Base-by-base conservation (phyloP, 2,113 vertebrate genomes). In the Reinhardtius hippoglossoides region DNA sequence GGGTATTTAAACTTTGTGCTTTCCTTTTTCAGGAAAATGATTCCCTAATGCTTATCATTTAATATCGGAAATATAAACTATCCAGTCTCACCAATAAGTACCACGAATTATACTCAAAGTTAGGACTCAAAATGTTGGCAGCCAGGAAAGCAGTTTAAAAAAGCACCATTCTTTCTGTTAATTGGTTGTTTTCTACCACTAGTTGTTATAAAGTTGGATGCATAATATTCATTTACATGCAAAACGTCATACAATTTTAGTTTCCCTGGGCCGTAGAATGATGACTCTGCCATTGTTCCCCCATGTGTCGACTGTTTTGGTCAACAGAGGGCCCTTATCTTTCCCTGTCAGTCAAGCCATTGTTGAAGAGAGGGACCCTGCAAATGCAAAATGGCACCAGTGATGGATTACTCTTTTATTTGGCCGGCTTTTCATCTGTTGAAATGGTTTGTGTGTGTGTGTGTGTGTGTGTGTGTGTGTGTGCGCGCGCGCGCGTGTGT, bases 381-480 rank as follows among this genome's bases (percentile, higher is more conserved):
- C 79, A 86, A 92, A 94, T 88, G 84, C 83, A 82, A 85, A 92
- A 88, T 90, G 91, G 87, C 92, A 90, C 64, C 26, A 85, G 88
- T 95, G 93, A 94, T 95, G 90, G 93, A 95, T 95, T 92, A 92
- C 88, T 92, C 89, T 87, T 92, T 94, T 84, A 94, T 92, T 94
- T 92, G 88, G 84, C 83, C 80, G 84, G 83, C 72, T 89, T 91
- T 90, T 91, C 86, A 90, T 94, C 81, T 83, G 44, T 82, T 83
- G 37, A 75, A 84, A 84, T 60, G 23, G 67, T 69, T 26, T 82
- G 81, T 84, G 86, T 78, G 84, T 80, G 85, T 59, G 71, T 83
- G 68, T 66, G 57, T 78, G 78, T 75, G 78, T 72, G 65, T 71
- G 77, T 67, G 76, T 71, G 66, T 73, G 79, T 78, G 75, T 63